These are phyloP conservation scores for Belonocnema kinseyi DNA, from an alignment of 1,140 invertebrate genomes.

Conservation along the genomic window DNA sequence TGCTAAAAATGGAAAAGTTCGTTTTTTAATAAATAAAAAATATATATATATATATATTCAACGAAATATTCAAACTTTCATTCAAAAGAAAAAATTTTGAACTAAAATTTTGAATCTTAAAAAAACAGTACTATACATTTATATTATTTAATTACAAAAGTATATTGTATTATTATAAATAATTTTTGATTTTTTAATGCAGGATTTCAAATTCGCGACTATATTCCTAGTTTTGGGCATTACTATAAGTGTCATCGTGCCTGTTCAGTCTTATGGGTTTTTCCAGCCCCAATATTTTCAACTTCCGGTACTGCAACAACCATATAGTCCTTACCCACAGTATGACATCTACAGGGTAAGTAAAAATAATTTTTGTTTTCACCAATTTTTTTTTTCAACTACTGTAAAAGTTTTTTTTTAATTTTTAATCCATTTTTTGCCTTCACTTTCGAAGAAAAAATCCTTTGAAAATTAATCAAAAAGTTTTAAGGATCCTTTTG, in stretches of 20 bases:
- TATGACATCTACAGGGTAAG: slow-evolving; percentile 52
- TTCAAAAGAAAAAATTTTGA: no score
- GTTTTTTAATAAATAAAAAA: no score
- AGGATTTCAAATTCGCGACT: background rate
- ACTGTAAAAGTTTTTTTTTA: slow-evolving; percentile 14
- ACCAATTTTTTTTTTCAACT: background rate
- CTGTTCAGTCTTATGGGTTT: slow-evolving; percentile 5
- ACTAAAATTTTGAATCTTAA: no score
- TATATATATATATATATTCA: no score
- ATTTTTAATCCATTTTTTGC: background rate
- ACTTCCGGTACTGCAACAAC: slow-evolving; percentile 43
- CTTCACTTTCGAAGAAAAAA: no score
- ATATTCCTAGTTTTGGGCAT: background rate
- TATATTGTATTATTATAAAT: background rate
- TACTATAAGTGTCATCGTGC: slow-evolving; percentile 31
- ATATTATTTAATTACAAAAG: background rate
- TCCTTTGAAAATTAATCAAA: no score
- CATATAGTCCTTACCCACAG: slow-evolving; percentile 49
- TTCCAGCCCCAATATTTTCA: slow-evolving; percentile 43
- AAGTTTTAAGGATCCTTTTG: no score
- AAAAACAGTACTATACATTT: no score
- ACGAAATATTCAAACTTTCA: no score
- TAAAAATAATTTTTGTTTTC: background rate
- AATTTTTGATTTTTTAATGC: background rate
- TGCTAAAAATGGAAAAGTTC: no score